Evolutionary conservation across 2,797 vertebrate species (phyloP).

Genomic region (Myotis daubentonii): DNA sequence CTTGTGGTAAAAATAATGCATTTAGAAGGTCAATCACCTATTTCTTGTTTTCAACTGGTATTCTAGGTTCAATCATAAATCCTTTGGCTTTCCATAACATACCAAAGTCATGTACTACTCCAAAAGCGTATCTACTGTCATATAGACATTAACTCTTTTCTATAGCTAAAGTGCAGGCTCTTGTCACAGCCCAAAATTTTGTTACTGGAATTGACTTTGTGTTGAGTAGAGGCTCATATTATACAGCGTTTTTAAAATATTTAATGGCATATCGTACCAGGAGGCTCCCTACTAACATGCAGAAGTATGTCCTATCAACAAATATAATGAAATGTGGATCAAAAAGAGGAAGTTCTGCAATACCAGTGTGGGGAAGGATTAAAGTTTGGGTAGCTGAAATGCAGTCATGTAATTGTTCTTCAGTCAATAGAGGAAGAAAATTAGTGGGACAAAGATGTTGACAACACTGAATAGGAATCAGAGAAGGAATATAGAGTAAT

Average conservation of each 20-base stretch:
- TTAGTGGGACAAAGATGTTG: not conserved
- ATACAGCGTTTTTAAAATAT: not conserved
- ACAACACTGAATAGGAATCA: not conserved
- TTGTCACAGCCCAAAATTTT: not conserved
- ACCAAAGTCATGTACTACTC: not conserved
- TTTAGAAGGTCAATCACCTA: not conserved
- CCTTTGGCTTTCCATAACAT: not conserved
- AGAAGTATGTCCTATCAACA: not conserved
- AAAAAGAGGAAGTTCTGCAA: not conserved
- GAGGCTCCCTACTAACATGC: not conserved
- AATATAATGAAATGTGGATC: not conserved
- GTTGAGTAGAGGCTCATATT: not conserved
- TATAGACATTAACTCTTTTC: not conserved
- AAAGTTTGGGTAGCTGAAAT: not conserved
- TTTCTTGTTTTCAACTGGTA: conserved; percentile 32
- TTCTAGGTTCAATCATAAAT: not conserved
- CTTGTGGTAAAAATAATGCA: not conserved
- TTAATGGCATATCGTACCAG: not conserved
- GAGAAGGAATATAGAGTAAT: not conserved
- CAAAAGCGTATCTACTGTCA: not conserved
- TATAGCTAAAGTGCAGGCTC: not conserved
- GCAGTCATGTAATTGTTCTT: not conserved
- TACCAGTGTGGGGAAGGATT: not conserved
- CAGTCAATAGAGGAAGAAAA: not conserved
- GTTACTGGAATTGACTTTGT: not conserved